Conservation (phyloP, 2,113 vertebrate species). For the Nanorana parkeri region DNA sequence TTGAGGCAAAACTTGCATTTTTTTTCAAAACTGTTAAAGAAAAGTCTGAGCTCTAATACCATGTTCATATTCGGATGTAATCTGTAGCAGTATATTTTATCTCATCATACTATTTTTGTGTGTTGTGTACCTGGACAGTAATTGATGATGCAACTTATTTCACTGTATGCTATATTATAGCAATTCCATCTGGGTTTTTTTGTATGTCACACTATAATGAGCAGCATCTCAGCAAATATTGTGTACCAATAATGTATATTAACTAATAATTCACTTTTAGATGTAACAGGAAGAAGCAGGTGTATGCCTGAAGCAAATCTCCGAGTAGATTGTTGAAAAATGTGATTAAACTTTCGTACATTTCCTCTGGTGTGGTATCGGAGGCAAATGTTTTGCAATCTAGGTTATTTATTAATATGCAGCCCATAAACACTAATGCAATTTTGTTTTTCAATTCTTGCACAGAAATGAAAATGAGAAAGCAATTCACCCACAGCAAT, state of each 20-base stretch:
- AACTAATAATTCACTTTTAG: conserved; percentile 54
- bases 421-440: conserved; percentile 37
- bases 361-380: conserved; percentile 39
- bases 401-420: conserved; percentile 55
- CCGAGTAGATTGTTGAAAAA: conserved; percentile 47
- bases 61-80: conserved; percentile 18
- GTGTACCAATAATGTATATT: conserved; percentile 52
- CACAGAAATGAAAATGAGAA: conserved; percentile 49
- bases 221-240: conserved; percentile 43
- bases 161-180: conserved; percentile 27
- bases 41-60: background rate
- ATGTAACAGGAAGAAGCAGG: conserved; percentile 52
- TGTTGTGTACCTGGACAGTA: conserved; percentile 9
- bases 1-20: background rate
- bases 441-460: conserved; percentile 37
- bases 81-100: conserved; percentile 13
- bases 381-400: conserved; percentile 41
- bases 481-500: conserved; percentile 39
- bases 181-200: conserved; percentile 31
- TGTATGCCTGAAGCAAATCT: conserved; percentile 50
- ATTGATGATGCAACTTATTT: conserved; percentile 32
- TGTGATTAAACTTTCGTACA: conserved; percentile 43
- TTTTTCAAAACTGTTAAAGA: background rate
- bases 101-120: conserved; percentile 50
- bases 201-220: conserved; percentile 29